Base-by-base conservation (phyloP, 2,113 vertebrate species). In the Varanus komodoensis region DNA sequence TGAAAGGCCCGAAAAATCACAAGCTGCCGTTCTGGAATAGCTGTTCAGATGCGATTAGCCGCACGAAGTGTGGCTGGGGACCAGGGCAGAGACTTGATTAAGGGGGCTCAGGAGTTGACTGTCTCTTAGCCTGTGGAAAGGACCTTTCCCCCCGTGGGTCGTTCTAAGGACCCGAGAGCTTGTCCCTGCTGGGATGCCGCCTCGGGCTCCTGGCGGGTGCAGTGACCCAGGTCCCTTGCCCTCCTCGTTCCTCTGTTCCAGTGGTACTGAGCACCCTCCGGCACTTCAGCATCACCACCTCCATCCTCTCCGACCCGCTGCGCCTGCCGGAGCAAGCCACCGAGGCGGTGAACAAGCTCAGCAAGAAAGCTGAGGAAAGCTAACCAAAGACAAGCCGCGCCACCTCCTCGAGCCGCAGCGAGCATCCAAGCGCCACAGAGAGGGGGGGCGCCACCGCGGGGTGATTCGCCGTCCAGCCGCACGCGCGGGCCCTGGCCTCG, bases 211-310 rank as follows among this genome's bases (percentile, higher is more conserved):
- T 44, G 38, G 38, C 38, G 38, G 38, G 38, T 44, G 38, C 38
- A 44, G 38, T 44, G 38, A 89, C 1, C 19, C 0, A 23, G 14
- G 14, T 21, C 21, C 17, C 17, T 11, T 93, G 87, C n/a, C 52
- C 78, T 67, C 57, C 93, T n/a, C 19, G 52, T 21, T 64, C 34
- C 68, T 87, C 75, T 92, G 75, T 88, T 78, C 4, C 92, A 99
- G 99, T 98, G 97, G 99, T 98, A 88, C 95, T 99, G 96, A 97
- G 93, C 84, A 97, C 98, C 1, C 98, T 99, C 48, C 97, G 98
- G 48, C 98, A 99, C 54, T 96, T 99, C 89, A 98, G 98, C 93
- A 99, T 97, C 32, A 98, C 95, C 94, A 99, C 99, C 0, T 98
- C 98, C 75, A 97, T 99, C 78, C 97, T 99, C 67, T 97, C 96